These are phyloP conservation scores for Cistogaster globosa DNA, from an alignment of 2,888 invertebrate species.

Conservation along the genomic window DNA sequence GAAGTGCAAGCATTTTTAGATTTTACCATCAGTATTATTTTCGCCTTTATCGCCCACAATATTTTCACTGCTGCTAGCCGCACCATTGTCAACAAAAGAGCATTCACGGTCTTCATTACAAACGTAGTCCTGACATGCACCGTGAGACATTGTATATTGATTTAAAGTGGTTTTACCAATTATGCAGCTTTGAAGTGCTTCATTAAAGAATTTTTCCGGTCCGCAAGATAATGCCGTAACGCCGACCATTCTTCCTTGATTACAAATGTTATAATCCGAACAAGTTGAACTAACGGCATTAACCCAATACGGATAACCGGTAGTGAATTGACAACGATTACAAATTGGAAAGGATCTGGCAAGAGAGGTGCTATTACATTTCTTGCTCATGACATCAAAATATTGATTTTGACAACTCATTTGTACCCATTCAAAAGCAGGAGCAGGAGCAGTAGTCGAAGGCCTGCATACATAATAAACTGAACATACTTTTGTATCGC, in stretches of 20 bases:
- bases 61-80: not conserved
- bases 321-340: slow-evolving; percentile 73
- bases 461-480: slow-evolving; percentile 42
- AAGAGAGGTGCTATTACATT: slow-evolving; percentile 19
- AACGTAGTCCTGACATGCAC: slow-evolving; percentile 44
- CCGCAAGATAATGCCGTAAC: slow-evolving; percentile 23
- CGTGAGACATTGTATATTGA: slow-evolving; percentile 8
- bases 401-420: slow-evolving; percentile 7
- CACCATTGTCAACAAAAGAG: not conserved
- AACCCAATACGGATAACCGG: slow-evolving; percentile 66
- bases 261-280: slow-evolving; percentile 63
- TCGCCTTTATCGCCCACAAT: not conserved
- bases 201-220: slow-evolving; percentile 53
- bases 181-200: slow-evolving; percentile 63
- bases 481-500: slow-evolving; percentile 41
- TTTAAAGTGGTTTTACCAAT: not conserved
- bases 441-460: not conserved
- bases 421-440: slow-evolving; percentile 2
- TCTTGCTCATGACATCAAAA: slow-evolving; percentile 14
- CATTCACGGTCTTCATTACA: slow-evolving; percentile 1
- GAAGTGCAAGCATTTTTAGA: no score
- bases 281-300: slow-evolving; percentile 72
- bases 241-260: slow-evolving; percentile 35
- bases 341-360: slow-evolving; percentile 68
- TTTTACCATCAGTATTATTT: not conserved